These are phyloP conservation scores for Tineola bisselliella DNA, from an alignment of 2,888 invertebrate genomes.

Conservation along the genomic window DNA sequence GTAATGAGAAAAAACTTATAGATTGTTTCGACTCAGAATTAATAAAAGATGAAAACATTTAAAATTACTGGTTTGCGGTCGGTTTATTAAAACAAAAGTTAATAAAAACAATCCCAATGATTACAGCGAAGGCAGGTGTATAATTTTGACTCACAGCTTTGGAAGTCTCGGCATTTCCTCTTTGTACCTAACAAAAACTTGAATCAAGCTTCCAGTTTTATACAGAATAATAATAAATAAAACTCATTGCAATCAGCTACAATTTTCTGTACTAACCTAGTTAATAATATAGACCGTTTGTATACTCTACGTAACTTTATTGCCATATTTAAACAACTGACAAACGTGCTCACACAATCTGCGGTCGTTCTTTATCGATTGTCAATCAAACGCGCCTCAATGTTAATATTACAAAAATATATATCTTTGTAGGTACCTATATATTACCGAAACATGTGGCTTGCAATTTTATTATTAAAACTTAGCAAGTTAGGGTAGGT, in stretches of 20 bases:
- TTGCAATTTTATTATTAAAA: not conserved
- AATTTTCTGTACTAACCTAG: no score
- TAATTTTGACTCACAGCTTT: conserved; percentile 2
- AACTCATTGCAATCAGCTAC: no score
- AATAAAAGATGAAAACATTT: not conserved
- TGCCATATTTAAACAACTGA: no score
- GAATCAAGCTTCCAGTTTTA: no score
- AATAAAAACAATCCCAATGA: not conserved
- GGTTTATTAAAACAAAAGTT: not conserved
- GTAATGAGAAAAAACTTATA: not conserved
- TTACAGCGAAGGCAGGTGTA: not conserved
- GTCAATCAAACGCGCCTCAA: no score
- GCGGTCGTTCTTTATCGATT: no score
- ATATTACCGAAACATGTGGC: not conserved
- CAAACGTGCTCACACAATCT: no score
- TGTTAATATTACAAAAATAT: no score
- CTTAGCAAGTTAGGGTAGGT: not conserved
- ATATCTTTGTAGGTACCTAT: no score
- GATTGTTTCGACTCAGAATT: not conserved
- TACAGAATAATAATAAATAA: no score
- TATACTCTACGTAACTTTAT: no score
- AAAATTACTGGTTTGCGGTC: not conserved
- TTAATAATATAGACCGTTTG: no score
- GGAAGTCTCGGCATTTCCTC: conserved; percentile 10
- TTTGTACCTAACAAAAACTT: not conserved